phyloP scores from a whole-genome alignment of 2,888 invertebrate genomes.

The Myopa testacea region DNA sequence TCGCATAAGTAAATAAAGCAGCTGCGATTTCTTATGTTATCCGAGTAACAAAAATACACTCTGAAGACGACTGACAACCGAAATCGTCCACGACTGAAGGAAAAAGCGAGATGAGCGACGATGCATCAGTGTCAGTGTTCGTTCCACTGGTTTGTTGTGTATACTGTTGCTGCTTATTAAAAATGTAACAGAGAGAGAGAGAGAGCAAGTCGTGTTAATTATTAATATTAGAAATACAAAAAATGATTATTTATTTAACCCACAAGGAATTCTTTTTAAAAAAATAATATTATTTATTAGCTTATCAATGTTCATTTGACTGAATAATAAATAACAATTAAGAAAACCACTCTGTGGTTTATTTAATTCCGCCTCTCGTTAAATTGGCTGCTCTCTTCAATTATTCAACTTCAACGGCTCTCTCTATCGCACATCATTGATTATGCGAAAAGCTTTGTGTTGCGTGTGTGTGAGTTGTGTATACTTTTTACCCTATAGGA shows the following conservation, averaged over 20 bases:
- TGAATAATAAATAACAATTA: no score
- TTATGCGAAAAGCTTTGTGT: background rate
- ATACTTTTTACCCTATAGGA: slow-evolving; percentile 18
- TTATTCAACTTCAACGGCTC: no score
- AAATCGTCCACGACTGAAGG: slow-evolving; percentile 43
- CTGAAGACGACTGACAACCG: slow-evolving; percentile 56
- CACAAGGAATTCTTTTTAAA: no score
- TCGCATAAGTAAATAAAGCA: background rate
- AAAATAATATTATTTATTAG: no score
- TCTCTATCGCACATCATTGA: no score
- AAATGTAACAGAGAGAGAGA: background rate
- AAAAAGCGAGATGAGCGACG: slow-evolving; percentile 22
- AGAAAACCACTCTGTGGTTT: no score
- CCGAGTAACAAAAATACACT: slow-evolving; percentile 56
- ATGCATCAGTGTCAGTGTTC: background rate
- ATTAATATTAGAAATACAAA: no score
- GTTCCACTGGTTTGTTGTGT: no score
- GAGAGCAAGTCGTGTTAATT: background rate
- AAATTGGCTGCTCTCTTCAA: no score
- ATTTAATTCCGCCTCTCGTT: no score
- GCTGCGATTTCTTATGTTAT: slow-evolving; percentile 44
- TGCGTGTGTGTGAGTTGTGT: background rate
- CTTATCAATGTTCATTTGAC: no score
- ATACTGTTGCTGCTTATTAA: background rate
- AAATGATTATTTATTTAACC: no score